Evolutionary conservation across 2,113 vertebrate genomes (phyloP).

Genomic region (Sialia sialis): DNA sequence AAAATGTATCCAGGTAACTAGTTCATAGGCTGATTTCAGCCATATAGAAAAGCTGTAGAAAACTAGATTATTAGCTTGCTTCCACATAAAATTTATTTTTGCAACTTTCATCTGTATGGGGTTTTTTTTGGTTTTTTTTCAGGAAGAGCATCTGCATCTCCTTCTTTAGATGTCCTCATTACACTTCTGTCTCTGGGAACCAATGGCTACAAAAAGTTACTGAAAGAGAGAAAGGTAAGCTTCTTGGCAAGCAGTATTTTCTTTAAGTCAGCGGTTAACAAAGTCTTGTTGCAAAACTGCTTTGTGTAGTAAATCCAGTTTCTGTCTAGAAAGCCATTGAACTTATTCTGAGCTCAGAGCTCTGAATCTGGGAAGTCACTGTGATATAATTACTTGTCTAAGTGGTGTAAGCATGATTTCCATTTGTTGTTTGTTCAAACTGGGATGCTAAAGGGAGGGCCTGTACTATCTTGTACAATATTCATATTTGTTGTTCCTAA

Average conservation of each 20-base stretch:
- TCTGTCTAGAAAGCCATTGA: not conserved
- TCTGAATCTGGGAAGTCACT: not conserved
- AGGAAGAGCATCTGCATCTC: constrained; percentile 95
- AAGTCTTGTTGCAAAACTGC: not conserved
- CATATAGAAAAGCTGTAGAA: not conserved
- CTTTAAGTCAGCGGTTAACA: not conserved
- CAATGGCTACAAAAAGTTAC: constrained; percentile 88
- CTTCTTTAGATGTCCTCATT: constrained; percentile 93
- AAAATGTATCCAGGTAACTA: constrained; percentile 93
- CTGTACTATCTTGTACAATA: not conserved
- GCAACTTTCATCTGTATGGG: not conserved
- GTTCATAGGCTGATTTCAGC: not conserved
- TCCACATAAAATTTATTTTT: not conserved
- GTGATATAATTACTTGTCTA: not conserved
- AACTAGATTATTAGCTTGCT: not conserved
- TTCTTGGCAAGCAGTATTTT: not conserved
- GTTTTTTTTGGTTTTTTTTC: not conserved
- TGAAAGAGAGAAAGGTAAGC: constrained; percentile 92
- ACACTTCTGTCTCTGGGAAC: constrained; percentile 90
- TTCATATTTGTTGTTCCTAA: not conserved
- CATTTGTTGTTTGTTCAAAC: not conserved
- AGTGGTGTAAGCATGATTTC: not conserved
- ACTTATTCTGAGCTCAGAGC: not conserved
- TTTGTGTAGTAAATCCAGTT: not conserved
- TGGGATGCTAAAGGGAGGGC: not conserved